Evolutionary conservation across 2,797 vertebrate genomes (phyloP).

Genomic region (Hypotaenidia philippensis): DNA sequence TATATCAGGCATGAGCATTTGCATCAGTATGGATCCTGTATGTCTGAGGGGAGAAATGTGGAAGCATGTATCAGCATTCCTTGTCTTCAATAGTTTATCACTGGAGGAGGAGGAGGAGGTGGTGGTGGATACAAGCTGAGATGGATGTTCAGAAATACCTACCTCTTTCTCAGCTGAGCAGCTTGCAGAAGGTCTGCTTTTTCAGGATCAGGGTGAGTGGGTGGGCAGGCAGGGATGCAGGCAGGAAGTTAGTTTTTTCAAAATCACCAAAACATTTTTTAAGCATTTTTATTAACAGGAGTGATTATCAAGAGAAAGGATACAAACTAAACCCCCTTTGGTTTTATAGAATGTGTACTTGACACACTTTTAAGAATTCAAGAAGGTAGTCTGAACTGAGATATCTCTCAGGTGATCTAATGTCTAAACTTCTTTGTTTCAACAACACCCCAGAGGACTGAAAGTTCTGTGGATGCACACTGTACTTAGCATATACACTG

Average conservation of each 20-base stretch:
- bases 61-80: not conserved
- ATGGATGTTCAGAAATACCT: not conserved
- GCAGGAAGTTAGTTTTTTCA: not conserved
- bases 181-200: not conserved
- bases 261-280: not conserved
- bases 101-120: not conserved
- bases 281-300: not conserved
- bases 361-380: not conserved
- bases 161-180: not conserved
- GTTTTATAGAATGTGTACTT: not conserved
- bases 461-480: not conserved
- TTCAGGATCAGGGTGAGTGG: not conserved
- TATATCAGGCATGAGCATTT: not conserved
- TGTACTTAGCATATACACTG: not conserved
- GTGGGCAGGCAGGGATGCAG: rapidly evolving
- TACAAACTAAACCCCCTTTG: rapidly evolving
- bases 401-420: not conserved
- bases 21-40: not conserved
- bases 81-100: not conserved
- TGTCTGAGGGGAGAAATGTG: not conserved
- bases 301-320: not conserved
- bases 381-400: not conserved
- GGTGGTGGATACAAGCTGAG: not conserved
- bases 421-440: not conserved
- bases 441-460: not conserved